Conservation (phyloP, 2,888 invertebrate species). For the Choristoneura rosaceana region DNA sequence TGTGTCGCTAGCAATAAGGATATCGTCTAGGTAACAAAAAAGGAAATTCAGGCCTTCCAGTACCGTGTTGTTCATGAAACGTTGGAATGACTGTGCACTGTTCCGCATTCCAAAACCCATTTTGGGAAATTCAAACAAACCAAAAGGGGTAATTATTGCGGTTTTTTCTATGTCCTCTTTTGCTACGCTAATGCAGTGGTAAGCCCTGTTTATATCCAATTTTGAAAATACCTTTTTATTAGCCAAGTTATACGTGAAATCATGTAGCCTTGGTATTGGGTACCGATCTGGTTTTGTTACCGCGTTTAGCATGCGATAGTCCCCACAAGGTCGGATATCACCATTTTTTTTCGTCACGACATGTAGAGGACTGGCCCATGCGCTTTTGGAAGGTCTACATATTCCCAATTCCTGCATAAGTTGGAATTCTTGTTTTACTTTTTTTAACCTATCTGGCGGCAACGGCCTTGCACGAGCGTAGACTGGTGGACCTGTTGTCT, state of each 20-base stretch:
- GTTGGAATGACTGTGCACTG: conserved; percentile 54
- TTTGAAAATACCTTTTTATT: not conserved
- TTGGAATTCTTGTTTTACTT: not conserved
- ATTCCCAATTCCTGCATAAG: not conserved
- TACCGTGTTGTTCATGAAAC: conserved; percentile 47
- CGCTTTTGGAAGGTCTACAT: not conserved
- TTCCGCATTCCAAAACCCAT: conserved; percentile 57
- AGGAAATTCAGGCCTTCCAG: conserved; percentile 21
- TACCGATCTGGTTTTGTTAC: not conserved
- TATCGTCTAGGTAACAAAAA: conserved; percentile 32
- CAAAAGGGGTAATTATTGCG: conserved; percentile 56
- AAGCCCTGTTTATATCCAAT: conserved; percentile 16
- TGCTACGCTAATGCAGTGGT: conserved; percentile 18
- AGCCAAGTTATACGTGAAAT: not conserved
- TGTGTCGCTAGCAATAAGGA: conserved; percentile 15
- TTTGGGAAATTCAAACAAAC: conserved; percentile 52
- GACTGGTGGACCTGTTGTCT: not conserved
- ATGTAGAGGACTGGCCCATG: not conserved
- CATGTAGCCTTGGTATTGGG: not conserved
- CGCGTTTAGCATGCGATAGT: conserved; percentile 22
- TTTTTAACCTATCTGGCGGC: not conserved
- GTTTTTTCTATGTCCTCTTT: conserved; percentile 58
- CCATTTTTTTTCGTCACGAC: conserved; percentile 27
- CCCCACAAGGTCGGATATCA: conserved; percentile 42
- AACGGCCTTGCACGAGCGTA: not conserved